Percentiles rank a stretch among this genome's conserved stretches.
These are phyloP conservation scores for Anagrus nilaparvatae DNA, from an alignment of 1,140 invertebrate species.

Conservation along the genomic window DNA sequence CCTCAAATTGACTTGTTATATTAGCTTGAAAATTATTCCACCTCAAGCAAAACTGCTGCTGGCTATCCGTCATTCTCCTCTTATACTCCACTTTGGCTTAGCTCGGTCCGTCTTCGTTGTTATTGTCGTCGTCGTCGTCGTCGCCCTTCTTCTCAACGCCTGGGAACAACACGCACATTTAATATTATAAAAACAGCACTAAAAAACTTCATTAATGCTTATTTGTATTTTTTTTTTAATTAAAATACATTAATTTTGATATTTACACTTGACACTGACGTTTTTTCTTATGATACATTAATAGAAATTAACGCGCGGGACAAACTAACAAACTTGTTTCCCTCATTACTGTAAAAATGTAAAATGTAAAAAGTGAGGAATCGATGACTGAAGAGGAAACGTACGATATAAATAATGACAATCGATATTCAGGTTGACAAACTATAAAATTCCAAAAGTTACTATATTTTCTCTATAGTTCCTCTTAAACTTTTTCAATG, in stretches of 20 bases:
- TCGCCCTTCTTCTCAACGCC: slow-evolving; percentile 7
- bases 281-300: too few species aligned
- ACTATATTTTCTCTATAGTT: slow-evolving; percentile 19
- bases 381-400: slow-evolving; percentile 46
- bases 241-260: too few species aligned
- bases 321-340: slow-evolving; percentile 38
- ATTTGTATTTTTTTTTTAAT: too few species aligned
- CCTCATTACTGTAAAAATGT: slow-evolving; percentile 44
- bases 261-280: too few species aligned
- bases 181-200: too few species aligned
- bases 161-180: too few species aligned
- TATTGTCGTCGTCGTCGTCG: background rate
- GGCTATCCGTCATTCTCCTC: slow-evolving; percentile 43
- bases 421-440: slow-evolving; percentile 39
- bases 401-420: slow-evolving; percentile 46
- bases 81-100: too few species aligned
- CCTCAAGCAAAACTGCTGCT: slow-evolving; percentile 80
- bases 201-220: too few species aligned
- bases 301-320: slow-evolving; percentile 20
- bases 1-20: slow-evolving; percentile 72
- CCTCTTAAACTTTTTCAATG: too few species aligned
- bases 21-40: slow-evolving; percentile 90
- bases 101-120: background rate
- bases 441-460: slow-evolving; percentile 23
- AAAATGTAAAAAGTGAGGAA: slow-evolving; percentile 47